A percentile compares a stretch with the other conserved stretches of the same genome.
Conservation (phyloP, 2,888 invertebrate species). For the Psococerastis gibbosa region DNA sequence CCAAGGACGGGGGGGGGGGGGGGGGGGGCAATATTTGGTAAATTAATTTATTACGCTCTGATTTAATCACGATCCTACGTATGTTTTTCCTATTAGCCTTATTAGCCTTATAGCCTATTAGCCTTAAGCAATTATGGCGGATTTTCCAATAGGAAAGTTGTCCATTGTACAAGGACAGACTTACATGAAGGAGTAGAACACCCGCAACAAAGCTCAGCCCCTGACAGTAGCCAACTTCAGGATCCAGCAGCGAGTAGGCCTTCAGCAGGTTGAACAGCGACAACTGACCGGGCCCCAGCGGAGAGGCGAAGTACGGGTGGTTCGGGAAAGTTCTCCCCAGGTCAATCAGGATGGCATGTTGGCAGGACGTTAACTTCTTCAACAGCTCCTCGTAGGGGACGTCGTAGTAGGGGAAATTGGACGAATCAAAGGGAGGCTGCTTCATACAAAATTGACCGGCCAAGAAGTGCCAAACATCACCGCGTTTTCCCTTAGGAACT, state of each 20-base stretch:
- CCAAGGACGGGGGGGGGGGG: no score
- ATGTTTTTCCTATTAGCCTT: no score
- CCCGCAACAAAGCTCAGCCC: constrained; percentile 93
- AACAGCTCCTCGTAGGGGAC: constrained; percentile 62
- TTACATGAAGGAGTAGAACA: constrained; percentile 77
- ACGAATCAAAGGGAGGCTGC: constrained; percentile 47
- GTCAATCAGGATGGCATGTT: constrained; percentile 92
- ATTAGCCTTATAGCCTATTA: no score
- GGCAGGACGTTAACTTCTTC: constrained; percentile 79
- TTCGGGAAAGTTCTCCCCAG: constrained; percentile 87
- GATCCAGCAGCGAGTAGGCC: constrained; percentile 85
- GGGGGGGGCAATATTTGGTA: no score
- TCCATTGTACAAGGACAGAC: constrained; percentile 23
- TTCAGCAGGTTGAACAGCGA: constrained; percentile 87
- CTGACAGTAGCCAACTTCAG: constrained; percentile 92
- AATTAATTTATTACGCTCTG: no score
- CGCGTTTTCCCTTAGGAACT: constrained; percentile 65
- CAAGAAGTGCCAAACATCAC: constrained; percentile 83
- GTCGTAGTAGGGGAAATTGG: constrained; percentile 52
- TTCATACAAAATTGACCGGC: constrained; percentile 63
- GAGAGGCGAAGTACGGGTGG: constrained; percentile 82
- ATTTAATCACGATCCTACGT: no score
- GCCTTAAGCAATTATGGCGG: no score
- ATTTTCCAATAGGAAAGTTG: not conserved
- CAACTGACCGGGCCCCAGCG: constrained; percentile 81